Conservation (phyloP, 2,113 vertebrate genomes). For the Tinamus guttatus region DNA sequence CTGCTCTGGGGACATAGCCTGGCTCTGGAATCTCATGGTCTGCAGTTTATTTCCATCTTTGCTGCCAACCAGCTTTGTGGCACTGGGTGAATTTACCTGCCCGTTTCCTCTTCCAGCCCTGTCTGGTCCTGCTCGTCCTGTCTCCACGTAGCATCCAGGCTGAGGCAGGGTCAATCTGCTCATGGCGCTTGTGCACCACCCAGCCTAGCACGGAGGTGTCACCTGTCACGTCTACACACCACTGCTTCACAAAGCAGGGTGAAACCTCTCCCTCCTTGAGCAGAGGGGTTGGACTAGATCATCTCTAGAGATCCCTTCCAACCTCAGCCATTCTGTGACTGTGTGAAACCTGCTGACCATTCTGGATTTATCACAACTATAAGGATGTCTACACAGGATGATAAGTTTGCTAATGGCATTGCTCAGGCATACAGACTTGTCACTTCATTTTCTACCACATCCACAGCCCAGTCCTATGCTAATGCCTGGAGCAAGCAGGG, state of each 20-base stretch:
- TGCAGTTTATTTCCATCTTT: neutral
- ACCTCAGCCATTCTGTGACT: too few relatives aligned
- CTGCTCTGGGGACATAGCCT: neutral
- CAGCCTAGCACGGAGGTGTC: neutral
- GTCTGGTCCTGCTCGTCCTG: neutral
- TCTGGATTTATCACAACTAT: neutral
- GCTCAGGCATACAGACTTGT: neutral
- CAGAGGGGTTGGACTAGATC: too few relatives aligned
- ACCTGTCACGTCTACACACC: rapidly evolving
- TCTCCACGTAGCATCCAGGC: neutral
- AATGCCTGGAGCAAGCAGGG: neutral
- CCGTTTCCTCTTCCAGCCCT: neutral
- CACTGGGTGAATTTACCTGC: neutral
- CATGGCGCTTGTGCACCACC: neutral
- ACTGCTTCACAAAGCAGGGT: neutral
- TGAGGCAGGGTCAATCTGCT: neutral
- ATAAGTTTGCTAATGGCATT: neutral
- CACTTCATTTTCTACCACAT: neutral
- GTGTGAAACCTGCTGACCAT: neutral
- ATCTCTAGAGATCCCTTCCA: too few relatives aligned
- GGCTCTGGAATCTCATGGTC: neutral
- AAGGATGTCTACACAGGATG: neutral
- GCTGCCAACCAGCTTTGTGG: neutral
- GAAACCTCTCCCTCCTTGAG: neutral
- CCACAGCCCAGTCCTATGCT: neutral